Evolutionary conservation across 2,888 invertebrate species (phyloP), one percentile per base, ranked within the genome.

Genomic region (Himalopsyche tibetana): DNA sequence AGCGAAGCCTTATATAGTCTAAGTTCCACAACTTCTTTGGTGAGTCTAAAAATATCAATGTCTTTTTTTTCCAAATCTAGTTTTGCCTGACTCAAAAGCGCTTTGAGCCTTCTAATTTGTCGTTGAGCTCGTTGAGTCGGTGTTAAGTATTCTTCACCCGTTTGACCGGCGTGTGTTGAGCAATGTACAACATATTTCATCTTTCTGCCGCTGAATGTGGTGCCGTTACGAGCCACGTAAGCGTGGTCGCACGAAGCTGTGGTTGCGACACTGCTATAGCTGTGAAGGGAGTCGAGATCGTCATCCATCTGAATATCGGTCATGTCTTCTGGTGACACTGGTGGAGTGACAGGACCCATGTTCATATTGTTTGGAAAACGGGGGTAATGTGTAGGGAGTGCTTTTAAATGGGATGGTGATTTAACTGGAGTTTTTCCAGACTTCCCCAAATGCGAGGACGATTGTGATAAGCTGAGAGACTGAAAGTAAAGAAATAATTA

Each of bases 121-220:
- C 95, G 94, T 90, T 97, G 96, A 12, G 97, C 97, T 87, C 97
- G 93, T 91, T 98, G 98, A 0, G 97, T 98, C 17, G 98, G 98
- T 83, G 98, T 98, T 86, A 97, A 93, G 91, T 98, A 98, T 90
- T 97, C 96, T 87, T 97, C 96, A 80, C 95, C 96, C 82, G 96
- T 95, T 82, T 95, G 95, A 0, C 95, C 96, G 6, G 95, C 95
- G 91, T 96, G 96, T 89, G 96, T 95, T 84, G 96, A 96, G 91
- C 97, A 97, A 91, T 97, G 97, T 82, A 97, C 95, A 87, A 97
- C 96, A 91, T 96, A 97, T 89, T 96, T 95, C 93, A 95, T 95
- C 87, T 94, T 95, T 83, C 95, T 92, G 9, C 95, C 95, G 90
- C 95, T 95, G 89, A 95, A 95, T 12, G 95, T 95, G 69, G 95